Percentiles rank a stretch among this genome's conserved stretches.
Evolutionary conservation across 2,113 vertebrate species (phyloP).

Genomic region (Stigmatopora argus): DNA sequence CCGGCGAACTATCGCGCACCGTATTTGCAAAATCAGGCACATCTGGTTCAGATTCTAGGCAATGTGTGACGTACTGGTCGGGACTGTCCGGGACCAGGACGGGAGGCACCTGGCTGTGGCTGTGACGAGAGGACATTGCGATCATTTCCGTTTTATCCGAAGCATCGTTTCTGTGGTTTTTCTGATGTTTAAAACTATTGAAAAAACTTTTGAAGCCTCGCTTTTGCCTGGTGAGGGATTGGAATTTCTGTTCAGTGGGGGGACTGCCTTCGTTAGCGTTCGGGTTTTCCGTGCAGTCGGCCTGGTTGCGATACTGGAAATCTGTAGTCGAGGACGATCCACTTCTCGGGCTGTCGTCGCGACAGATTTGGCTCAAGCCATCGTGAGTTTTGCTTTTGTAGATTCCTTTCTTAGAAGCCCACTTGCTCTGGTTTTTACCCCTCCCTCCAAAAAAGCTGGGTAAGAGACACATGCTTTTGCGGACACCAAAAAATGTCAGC

Average conservation of each 20-base stretch:
- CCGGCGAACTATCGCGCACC: constrained; percentile 29
- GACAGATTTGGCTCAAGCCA: constrained; percentile 71
- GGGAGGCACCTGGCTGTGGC: constrained; percentile 58
- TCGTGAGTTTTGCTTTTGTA: constrained; percentile 89
- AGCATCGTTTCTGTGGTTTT: constrained; percentile 76
- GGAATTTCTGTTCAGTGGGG: constrained; percentile 73
- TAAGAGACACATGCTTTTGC: constrained; percentile 86
- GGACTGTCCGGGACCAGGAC: constrained; percentile 42
- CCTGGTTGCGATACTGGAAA: constrained; percentile 59
- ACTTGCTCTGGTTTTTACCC: constrained; percentile 77
- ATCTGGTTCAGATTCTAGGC: constrained; percentile 60
- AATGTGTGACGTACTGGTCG: constrained; percentile 41
- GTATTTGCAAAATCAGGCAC: constrained; percentile 61
- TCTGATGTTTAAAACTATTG: constrained; percentile 85
- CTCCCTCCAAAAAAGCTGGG: constrained; percentile 88
- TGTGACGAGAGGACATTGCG: constrained; percentile 44
- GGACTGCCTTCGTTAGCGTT: constrained; percentile 54
- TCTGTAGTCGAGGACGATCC: constrained; percentile 52
- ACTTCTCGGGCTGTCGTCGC: constrained; percentile 54
- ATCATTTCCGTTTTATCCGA: constrained; percentile 69
- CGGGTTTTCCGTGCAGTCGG: constrained; percentile 52
- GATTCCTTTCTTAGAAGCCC: constrained; percentile 77
- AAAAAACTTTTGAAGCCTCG: constrained; percentile 89
- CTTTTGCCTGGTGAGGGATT: constrained; percentile 75
- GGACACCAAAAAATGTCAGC: constrained; percentile 88